Base-by-base conservation (phyloP, 2,888 invertebrate species). In the Eristalis arbustorum region DNA sequence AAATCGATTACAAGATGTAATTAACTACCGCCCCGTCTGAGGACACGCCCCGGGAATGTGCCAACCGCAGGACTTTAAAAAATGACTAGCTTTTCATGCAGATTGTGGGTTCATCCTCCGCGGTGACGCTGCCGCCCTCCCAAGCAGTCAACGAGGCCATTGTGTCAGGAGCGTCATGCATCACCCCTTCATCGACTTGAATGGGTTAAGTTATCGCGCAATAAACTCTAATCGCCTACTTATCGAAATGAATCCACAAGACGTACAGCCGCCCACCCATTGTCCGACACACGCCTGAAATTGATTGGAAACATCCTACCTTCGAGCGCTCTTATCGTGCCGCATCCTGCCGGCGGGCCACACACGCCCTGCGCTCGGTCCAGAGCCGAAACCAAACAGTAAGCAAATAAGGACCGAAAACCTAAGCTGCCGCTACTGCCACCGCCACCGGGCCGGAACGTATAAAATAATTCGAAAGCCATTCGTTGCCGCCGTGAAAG, bases 221-320 rank as follows among this genome's bases (percentile, higher is more conserved):
- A 71, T 77, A 77, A 77, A 69, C 31, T 64, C 28, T 71, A 73
- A 72, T 67, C 72, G 66, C 73, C 72, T 66, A 72, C 72, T 79
- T 56, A 79, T 78, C 71, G 71, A 66, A 76, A 78, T 64, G 57
- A 62, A 59, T 64, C 71, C 71, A 71, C 71, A 62, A 64, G 56
- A 56, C 34, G n/a, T n/a, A 10, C 22, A 40, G 56, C 22, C 31
- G 13, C 14, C 22, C 22, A 42, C 22, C 18, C 34, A 37, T 18
- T n/a, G n/a, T 42, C 42, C 49, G 49, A 49, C 49, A 49, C 49
- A 18, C 18, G 49, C 49, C 18, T 8, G 25, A 42, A 78, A 66
- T 66, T 78, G 67, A 79, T 79, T 72, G 79, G 72, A 72, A 67
- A 22, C 61, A 73, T 72, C 61, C 67, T 66, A 59, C 71, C 40